Base-by-base conservation (phyloP, 1,140 invertebrate species). In the Aethina tumida region DNA sequence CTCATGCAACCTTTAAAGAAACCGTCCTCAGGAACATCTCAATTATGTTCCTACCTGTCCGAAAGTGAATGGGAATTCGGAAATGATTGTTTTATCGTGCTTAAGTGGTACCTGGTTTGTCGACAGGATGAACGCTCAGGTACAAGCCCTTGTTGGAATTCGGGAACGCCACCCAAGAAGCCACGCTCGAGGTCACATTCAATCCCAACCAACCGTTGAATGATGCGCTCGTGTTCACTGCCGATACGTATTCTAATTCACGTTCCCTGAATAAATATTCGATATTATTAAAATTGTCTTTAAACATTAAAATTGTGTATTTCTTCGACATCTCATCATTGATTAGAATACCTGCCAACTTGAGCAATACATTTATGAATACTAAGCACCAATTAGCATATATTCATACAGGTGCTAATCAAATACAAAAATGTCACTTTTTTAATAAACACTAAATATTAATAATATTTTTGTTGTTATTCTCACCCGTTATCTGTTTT, bases 91-190 rank as follows among this genome's bases (percentile, higher is more conserved):
- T 9, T 34, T 15, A 9, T 16, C n/a, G 18, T 25, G 17, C 14
- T 31, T 15, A 29, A 19, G 9, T 20, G 19, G 18, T 65, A 82
- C 79, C 75, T 56, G 70, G 71, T 50, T 75, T 74, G 49, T 74
- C 68, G 36, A 69, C 69, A 17, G 72, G 74, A 61, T 84, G 81
- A 1, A 88, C 77, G 0, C 83, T 81, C n/a, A 92, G 68, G 58
- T 88, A 90, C n/a, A 96, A 71, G 27, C 91, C 92, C 36, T 79
- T 74, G 62, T 96, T 95, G n/a, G 77, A 71, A 3, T 74, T 65
- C 0, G 84, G 79, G 46, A 80, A 76, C 9, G 72, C 65, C 16
- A 88, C 71, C 90, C 90, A 95, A 14, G 77, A 69, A 1, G 70
- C 67, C 21, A 89, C 64, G 2, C 84, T 74, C 22, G 62, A 66